Evolutionary conservation across 2,888 invertebrate species (phyloP), one percentile per base, ranked within the genome.

Genomic region (Romanomermis culicivorax): DNA sequence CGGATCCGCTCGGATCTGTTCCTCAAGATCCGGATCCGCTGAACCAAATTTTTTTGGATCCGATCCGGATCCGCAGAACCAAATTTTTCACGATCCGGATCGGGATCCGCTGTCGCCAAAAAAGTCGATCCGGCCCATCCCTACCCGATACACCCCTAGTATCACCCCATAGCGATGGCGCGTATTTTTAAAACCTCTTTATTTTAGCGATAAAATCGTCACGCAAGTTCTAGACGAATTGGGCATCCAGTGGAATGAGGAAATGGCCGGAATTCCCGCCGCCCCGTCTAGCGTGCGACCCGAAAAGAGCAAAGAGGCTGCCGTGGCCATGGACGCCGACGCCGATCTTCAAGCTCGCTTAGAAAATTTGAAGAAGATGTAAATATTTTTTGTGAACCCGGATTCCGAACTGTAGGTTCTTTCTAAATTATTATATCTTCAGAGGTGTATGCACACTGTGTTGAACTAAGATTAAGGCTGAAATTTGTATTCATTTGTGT

Each of bases 141-240:
- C n/a, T n/a, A n/a, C n/a, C n/a, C n/a, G n/a, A n/a, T n/a, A n/a
- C n/a, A n/a, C n/a, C n/a, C n/a, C n/a, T n/a, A n/a, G n/a, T n/a
- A n/a, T n/a, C n/a, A n/a, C n/a, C n/a, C n/a, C n/a, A n/a, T n/a
- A n/a, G n/a, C n/a, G n/a, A n/a, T n/a, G n/a, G n/a, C n/a, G n/a
- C n/a, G n/a, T n/a, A n/a, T n/a, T n/a, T n/a, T n/a, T n/a, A 36
- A 36, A 36, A 36, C 7, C 17, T 36, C 17, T 36, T 36, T 36
- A 11, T 17, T 75, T 49, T 71, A 85, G 88, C 68, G 88, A 93
- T 73, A 85, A 85, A 52, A 81, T 93, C 63, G 91, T 95, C 30
- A 78, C 82, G 1, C 89, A 97, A 78, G 91, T 97, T 54, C 74
- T 97, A 64, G 95, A 97, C 72, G 97, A 97, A 74, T 75, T 97